Conservation (phyloP, 1,140 invertebrate species). For the Zaprionus tsacasi region DNA sequence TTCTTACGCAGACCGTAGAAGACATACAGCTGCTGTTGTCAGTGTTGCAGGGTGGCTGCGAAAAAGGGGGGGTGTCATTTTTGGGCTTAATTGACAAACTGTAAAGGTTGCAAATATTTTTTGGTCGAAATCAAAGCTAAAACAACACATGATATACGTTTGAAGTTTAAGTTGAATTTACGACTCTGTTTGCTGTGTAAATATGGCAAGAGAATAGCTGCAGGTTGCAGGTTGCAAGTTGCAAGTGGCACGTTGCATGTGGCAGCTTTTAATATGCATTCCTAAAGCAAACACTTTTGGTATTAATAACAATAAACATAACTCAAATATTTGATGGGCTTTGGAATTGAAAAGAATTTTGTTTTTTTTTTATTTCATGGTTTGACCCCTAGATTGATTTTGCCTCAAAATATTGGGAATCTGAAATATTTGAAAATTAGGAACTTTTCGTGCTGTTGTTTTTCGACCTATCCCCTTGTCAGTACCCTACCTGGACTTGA, state of each 20-base stretch:
- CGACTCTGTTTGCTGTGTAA: neutral
- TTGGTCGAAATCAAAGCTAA: slow-evolving; percentile 3
- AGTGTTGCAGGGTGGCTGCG: neutral
- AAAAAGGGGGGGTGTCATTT: neutral
- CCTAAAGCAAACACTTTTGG: neutral
- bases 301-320: slow-evolving; percentile 3
- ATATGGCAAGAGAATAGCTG: neutral
- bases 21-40: neutral
- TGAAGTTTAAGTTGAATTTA: slow-evolving; percentile 3
- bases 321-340: neutral
- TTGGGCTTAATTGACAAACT: slow-evolving; percentile 22
- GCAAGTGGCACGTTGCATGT: neutral
- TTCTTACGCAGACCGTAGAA: neutral
- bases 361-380: too few relatives aligned
- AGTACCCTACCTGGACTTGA: too few relatives aligned
- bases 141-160: neutral
- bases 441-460: too few relatives aligned
- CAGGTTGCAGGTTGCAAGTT: neutral
- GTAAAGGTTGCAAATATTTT: slow-evolving; percentile 20
- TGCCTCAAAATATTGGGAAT: too few relatives aligned
- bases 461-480: too few relatives aligned
- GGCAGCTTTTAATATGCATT: neutral
- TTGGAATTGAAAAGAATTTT: neutral
- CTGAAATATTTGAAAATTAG: too few relatives aligned
- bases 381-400: too few relatives aligned